Evolutionary conservation across 1,140 invertebrate species (phyloP).

Genomic region (Leptinotarsa defecta): DNA sequence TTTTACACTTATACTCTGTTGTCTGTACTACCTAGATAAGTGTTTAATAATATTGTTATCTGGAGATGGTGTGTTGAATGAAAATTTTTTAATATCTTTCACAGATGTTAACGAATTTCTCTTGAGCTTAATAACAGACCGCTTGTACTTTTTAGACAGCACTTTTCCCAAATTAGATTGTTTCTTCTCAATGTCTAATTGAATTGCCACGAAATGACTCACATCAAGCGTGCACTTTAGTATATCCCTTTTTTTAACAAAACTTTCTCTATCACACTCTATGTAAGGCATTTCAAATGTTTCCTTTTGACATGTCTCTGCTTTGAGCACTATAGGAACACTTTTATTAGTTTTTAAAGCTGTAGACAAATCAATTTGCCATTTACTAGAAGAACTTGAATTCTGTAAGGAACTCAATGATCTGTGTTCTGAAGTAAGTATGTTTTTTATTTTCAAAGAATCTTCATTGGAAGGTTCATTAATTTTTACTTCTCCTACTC

Average conservation of each 20-base stretch:
- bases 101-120: neutral
- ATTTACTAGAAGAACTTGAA: neutral
- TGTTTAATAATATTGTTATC: slow-evolving; percentile 56
- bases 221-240: slow-evolving; percentile 51
- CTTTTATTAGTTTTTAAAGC: slow-evolving; percentile 43
- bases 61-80: slow-evolving; percentile 60
- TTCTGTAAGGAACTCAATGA: neutral
- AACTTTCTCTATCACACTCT: slow-evolving; percentile 43
- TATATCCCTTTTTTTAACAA: slow-evolving; percentile 22
- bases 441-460: neutral
- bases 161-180: slow-evolving; percentile 60
- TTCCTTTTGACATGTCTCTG: slow-evolving; percentile 31
- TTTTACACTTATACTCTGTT: neutral
- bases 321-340: slow-evolving; percentile 34
- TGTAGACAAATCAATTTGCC: slow-evolving; percentile 46
- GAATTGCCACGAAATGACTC: slow-evolving; percentile 25
- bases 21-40: slow-evolving; percentile 10
- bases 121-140: slow-evolving; percentile 18
- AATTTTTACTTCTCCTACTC: neutral
- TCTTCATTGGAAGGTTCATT: neutral
- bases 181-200: slow-evolving; percentile 36
- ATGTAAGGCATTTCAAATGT: slow-evolving; percentile 48
- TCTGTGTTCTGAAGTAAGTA: neutral
- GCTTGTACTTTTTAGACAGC: slow-evolving; percentile 53
- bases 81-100: slow-evolving; percentile 14